Evolutionary conservation across 2,113 vertebrate genomes (phyloP).

Genomic region (Ochotona curzoniae): DNA sequence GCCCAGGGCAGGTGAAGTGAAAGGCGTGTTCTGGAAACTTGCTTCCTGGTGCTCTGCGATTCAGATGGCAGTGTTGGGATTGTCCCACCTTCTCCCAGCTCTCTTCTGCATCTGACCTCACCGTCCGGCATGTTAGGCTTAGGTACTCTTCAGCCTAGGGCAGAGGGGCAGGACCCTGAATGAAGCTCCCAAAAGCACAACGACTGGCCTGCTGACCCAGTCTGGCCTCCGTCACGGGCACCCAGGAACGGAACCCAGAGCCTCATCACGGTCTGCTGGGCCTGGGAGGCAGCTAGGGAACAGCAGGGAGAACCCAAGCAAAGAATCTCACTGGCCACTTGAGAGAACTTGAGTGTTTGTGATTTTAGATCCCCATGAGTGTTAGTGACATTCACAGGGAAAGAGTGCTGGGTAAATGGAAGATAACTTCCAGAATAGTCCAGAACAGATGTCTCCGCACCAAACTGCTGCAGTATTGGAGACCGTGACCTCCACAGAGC

Average conservation of each 20-base stretch:
- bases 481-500: not conserved
- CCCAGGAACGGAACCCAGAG: not conserved
- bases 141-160: not conserved
- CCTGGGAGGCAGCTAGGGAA: not conserved
- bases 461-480: not conserved
- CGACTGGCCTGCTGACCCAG: not conserved
- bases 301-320: not conserved
- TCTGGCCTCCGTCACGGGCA: accelerated
- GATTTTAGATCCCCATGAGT: not conserved
- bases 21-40: not conserved
- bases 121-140: not conserved
- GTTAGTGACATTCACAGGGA: not conserved
- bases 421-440: not conserved
- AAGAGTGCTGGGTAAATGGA: not conserved
- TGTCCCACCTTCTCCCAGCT: not conserved
- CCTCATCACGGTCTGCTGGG: not conserved
- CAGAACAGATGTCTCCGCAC: not conserved
- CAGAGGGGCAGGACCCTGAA: not conserved
- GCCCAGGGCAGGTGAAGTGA: not conserved
- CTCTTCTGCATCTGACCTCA: not conserved
- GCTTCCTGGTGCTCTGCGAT: not conserved
- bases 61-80: not conserved
- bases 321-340: not conserved
- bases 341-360: not conserved
- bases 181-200: not conserved